phyloP scores from a whole-genome alignment of 2,113 vertebrate species.

The Corydoras sp. region DNA sequence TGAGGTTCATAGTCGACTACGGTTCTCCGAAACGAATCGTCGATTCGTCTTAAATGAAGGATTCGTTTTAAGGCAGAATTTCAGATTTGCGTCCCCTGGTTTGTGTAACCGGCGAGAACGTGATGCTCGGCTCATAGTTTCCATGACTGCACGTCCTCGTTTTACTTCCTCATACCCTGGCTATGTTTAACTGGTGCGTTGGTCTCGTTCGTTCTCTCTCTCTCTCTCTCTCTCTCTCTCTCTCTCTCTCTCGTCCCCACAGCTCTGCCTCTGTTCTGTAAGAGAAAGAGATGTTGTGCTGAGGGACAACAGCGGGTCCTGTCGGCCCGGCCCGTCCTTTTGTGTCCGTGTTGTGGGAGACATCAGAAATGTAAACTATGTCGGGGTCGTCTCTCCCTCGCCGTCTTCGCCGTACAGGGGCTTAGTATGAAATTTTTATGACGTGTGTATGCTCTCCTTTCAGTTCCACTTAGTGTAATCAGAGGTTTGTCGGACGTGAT shows the following conservation, averaged over 20 bases:
- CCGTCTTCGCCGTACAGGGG: background rate
- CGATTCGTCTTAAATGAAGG: no score
- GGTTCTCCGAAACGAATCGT: no score
- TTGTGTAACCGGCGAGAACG: no score
- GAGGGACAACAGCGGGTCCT: constrained; percentile 16
- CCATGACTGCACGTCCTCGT: background rate
- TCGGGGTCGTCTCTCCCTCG: background rate
- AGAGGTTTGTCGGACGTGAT: background rate
- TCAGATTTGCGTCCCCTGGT: no score
- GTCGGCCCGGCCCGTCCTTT: constrained; percentile 1
- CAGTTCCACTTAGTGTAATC: background rate
- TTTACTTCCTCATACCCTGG: background rate
- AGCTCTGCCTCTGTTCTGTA: constrained; percentile 36
- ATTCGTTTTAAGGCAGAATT: no score
- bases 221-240: background rate
- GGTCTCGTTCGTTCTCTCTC: background rate
- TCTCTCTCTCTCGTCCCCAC: constrained; percentile 17
- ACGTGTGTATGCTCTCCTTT: background rate
- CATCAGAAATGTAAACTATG: constrained; percentile 28
- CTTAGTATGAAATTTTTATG: background rate
- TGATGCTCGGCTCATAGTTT: no score
- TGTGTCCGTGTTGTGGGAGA: constrained; percentile 31
- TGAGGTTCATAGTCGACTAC: no score
- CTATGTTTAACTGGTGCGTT: background rate
- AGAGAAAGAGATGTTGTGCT: constrained; percentile 36